Percentiles rank a stretch among this genome's conserved stretches.
These are phyloP conservation scores for Heliothis subflexa DNA, from an alignment of 1,140 invertebrate genomes.

Conservation along the genomic window DNA sequence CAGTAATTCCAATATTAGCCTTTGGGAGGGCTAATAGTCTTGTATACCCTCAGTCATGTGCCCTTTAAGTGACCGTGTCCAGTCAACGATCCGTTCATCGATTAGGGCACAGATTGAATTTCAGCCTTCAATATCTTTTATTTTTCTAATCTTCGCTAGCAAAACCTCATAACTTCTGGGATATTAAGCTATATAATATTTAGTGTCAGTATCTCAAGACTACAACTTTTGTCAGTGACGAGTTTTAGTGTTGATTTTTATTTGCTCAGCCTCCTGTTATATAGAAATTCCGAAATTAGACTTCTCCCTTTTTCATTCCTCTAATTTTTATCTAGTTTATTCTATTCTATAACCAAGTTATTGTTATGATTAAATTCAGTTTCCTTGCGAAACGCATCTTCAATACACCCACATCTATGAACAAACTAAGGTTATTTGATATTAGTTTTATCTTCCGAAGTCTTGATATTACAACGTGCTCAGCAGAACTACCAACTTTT, in stretches of 20 bases:
- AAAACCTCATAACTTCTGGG: neutral
- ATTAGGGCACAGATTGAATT: constrained; percentile 3
- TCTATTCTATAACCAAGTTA: neutral
- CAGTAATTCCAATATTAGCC: neutral
- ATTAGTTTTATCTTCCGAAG: neutral
- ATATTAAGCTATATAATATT: neutral
- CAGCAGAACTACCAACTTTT: constrained; percentile 3
- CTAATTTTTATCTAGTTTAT: too few relatives aligned
- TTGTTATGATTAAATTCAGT: neutral
- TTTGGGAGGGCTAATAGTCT: neutral
- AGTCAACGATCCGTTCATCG: constrained; percentile 4
- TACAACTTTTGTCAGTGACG: too few relatives aligned
- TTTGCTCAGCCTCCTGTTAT: neutral
- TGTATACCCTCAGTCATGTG: neutral
- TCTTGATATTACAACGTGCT: neutral
- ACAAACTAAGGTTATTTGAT: too few relatives aligned
- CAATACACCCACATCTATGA: neutral
- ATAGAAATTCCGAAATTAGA: too few relatives aligned
- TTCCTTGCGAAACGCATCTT: neutral
- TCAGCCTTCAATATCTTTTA: constrained; percentile 1
- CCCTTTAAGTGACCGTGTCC: constrained; percentile 4
- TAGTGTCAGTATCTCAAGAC: too few relatives aligned
- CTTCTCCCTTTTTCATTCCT: too few relatives aligned
- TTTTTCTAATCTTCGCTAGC: constrained; percentile 17
- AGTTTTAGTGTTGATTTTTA: neutral